Conservation (phyloP, 2,797 vertebrate genomes). For the Peromyscus aztecus region DNA sequence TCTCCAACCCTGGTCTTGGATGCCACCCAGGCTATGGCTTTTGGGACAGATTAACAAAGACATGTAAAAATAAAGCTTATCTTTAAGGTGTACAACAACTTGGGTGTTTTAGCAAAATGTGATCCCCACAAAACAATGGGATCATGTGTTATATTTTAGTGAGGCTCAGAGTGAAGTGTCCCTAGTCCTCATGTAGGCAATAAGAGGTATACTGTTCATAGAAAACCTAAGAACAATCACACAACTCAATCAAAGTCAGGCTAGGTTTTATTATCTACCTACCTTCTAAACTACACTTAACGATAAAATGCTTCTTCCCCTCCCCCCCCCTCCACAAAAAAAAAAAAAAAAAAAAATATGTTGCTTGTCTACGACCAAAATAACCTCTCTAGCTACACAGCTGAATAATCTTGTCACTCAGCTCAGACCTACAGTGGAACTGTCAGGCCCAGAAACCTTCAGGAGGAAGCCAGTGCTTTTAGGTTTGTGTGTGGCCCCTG, state of each 20-base stretch:
- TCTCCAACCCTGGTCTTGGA: neutral
- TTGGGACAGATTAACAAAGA: neutral
- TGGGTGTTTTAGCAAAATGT: neutral
- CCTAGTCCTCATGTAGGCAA: rapidly evolving
- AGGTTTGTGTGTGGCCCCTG: neutral
- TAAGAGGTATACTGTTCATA: rapidly evolving
- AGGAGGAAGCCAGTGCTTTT: rapidly evolving
- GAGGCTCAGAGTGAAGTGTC: rapidly evolving
- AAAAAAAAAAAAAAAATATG: no score
- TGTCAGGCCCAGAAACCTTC: neutral
- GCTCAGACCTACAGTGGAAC: neutral
- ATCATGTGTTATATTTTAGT: rapidly evolving
- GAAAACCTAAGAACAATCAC: neutral
- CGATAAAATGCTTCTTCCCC: neutral
- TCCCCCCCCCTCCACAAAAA: neutral
- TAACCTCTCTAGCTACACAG: no score
- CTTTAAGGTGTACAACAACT: neutral
- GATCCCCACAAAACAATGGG: neutral
- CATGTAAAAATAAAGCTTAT: neutral
- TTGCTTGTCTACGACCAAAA: neutral
- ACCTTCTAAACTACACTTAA: neutral
- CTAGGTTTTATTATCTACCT: neutral
- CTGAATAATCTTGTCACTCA: neutral
- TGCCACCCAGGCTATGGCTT: neutral
- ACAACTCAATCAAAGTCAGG: neutral